phyloP scores from a whole-genome alignment of 2,888 invertebrate genomes.

The Itoplectis maculator region DNA sequence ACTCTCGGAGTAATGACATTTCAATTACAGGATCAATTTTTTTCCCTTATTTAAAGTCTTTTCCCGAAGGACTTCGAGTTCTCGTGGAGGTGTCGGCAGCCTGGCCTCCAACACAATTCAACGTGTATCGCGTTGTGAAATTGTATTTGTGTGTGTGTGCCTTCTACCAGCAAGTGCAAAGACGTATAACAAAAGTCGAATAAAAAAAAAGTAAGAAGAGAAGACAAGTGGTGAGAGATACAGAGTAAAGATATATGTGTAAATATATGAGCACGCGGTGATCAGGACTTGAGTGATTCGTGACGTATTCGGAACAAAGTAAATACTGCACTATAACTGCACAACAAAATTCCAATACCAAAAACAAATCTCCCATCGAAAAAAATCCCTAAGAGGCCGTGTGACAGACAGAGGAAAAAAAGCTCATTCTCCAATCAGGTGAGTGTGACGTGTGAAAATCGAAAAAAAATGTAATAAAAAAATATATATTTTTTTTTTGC shows the following conservation, averaged over 20 bases:
- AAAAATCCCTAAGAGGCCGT: slow-evolving; percentile 40
- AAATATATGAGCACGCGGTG: slow-evolving; percentile 43
- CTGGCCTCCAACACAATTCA: slow-evolving; percentile 52
- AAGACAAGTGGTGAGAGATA: slow-evolving; percentile 10
- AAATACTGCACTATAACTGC: slow-evolving; percentile 36
- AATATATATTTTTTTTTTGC: slow-evolving; percentile 21
- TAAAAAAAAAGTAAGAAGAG: slow-evolving; percentile 12
- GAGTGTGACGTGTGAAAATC: slow-evolving; percentile 53
- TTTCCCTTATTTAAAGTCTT: background rate
- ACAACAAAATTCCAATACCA: slow-evolving; percentile 5
- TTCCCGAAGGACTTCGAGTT: slow-evolving; percentile 73
- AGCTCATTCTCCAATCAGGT: slow-evolving; percentile 54
- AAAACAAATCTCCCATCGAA: slow-evolving; percentile 7
- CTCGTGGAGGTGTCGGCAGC: slow-evolving; percentile 37
- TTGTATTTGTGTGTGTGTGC: slow-evolving; percentile 68
- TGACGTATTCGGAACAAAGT: background rate
- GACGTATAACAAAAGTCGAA: slow-evolving; percentile 37
- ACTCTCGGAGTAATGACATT: background rate
- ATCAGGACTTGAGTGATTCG: slow-evolving; percentile 13
- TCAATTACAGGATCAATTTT: background rate
- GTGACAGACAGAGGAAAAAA: slow-evolving; percentile 39
- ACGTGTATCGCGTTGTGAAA: slow-evolving; percentile 68
- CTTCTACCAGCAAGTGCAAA: slow-evolving; percentile 81
- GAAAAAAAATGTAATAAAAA: slow-evolving; percentile 36
- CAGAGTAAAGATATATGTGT: slow-evolving; percentile 8